Conservation (phyloP, 2,888 invertebrate genomes). For the Nemoura dubitans region DNA sequence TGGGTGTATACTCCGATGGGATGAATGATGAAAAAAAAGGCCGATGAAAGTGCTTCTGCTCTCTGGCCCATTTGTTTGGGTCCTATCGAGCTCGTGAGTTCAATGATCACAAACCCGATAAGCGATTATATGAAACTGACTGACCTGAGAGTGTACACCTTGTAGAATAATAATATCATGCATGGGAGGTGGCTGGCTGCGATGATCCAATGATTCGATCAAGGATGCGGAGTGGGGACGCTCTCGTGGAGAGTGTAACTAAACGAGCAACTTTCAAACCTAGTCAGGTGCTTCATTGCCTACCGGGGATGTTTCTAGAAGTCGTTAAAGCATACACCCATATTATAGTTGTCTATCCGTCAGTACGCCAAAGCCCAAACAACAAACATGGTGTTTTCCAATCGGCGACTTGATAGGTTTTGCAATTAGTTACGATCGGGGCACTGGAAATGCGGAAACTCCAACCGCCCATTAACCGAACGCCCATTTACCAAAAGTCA, state of each 20-base stretch:
- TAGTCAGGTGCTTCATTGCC: neutral
- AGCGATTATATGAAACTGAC: slow-evolving; percentile 18
- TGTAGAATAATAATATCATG: neutral
- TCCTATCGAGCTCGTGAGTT: neutral
- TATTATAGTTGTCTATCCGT: too few relatives aligned
- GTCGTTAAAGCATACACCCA: neutral
- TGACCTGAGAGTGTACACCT: slow-evolving; percentile 19
- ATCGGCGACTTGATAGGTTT: neutral
- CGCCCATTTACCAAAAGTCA: neutral
- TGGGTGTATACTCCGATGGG: neutral
- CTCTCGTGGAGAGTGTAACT: neutral
- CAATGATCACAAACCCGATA: neutral
- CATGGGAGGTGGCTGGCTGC: neutral
- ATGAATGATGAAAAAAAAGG: slow-evolving; percentile 9
- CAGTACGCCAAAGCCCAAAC: neutral
- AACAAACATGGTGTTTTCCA: neutral
- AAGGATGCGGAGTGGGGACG: neutral
- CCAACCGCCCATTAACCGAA: neutral
- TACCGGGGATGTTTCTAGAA: neutral
- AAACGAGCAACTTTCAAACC: neutral
- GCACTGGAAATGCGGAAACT: neutral
- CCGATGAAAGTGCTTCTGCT: slow-evolving; percentile 31
- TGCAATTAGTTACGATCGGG: neutral
- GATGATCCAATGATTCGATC: neutral
- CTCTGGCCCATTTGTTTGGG: neutral